Percentiles rank a stretch among this genome's conserved stretches.
phyloP scores from a whole-genome alignment of 1,140 invertebrate genomes.

The Drosophila kanapiae region DNA sequence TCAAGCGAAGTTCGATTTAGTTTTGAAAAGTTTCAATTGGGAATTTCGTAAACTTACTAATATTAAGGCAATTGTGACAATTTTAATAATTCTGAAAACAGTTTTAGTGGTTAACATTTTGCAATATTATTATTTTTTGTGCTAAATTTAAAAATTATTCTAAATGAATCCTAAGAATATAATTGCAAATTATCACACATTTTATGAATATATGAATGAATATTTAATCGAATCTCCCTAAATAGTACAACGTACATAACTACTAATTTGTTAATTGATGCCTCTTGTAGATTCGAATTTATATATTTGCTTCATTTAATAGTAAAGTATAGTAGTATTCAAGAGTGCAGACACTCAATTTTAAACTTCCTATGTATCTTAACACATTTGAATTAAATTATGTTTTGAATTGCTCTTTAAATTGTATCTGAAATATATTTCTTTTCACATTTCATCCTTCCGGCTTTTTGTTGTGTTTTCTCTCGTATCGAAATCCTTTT shows the following conservation, averaged over 20 bases:
- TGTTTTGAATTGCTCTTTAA: not conserved
- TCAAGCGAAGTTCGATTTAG: not conserved
- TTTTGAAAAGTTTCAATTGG: not conserved
- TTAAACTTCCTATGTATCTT: not conserved
- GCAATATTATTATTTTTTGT: not conserved
- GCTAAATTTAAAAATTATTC: not conserved
- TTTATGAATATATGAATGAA: too few species aligned
- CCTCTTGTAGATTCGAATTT: too few species aligned
- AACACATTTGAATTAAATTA: not conserved
- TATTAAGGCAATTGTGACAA: not conserved
- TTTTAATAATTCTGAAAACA: not conserved
- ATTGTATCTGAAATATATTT: not conserved
- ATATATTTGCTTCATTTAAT: too few species aligned
- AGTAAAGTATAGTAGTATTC: not conserved
- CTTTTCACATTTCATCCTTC: not conserved
- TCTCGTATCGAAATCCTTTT: conserved; percentile 4
- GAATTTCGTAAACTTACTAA: not conserved
- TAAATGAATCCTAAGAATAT: not conserved
- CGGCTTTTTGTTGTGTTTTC: conserved; percentile 1
- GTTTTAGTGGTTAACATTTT: not conserved
- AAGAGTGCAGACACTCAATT: not conserved
- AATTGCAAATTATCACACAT: not conserved
- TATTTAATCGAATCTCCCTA: too few species aligned
- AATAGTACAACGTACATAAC: too few species aligned
- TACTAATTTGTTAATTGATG: too few species aligned